Conservation (phyloP, 2,113 vertebrate species). For the Protobothrops flavoviridis region DNA sequence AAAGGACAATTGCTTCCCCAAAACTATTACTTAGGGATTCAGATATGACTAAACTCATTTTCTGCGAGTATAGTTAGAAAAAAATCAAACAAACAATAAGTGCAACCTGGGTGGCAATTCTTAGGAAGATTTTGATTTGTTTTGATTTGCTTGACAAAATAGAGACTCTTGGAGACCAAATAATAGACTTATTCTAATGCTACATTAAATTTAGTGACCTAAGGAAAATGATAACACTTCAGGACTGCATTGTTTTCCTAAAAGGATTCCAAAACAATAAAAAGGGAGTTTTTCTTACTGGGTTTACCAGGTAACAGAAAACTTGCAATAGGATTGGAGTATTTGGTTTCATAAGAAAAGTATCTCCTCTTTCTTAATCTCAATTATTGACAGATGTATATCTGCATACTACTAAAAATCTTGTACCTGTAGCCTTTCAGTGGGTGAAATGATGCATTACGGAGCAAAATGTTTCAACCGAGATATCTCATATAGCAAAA, state of each 20-base stretch:
- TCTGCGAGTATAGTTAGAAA: not conserved
- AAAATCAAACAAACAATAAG: not conserved
- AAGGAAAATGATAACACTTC: not conserved
- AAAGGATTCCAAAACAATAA: not conserved
- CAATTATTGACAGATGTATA: not conserved
- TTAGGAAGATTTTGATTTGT: not conserved
- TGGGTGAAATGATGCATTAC: not conserved
- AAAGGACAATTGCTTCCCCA: not conserved
- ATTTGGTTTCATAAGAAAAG: not conserved
- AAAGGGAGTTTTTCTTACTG: not conserved
- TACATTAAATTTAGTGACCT: not conserved
- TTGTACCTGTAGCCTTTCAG: not conserved
- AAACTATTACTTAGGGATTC: not conserved
- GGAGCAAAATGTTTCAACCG: not conserved
- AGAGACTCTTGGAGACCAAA: not conserved
- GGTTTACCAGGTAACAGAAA: not conserved
- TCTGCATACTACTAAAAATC: not conserved
- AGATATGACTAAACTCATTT: not conserved
- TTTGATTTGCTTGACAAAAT: not conserved
- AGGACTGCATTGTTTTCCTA: not conserved
- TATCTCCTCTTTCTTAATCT: not conserved
- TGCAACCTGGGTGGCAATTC: not conserved
- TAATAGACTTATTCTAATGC: not conserved
- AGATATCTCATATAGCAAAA: not conserved
- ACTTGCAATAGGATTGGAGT: not conserved